Base-by-base conservation (phyloP, 2,113 vertebrate species). In the Oenanthe oenanthe region DNA sequence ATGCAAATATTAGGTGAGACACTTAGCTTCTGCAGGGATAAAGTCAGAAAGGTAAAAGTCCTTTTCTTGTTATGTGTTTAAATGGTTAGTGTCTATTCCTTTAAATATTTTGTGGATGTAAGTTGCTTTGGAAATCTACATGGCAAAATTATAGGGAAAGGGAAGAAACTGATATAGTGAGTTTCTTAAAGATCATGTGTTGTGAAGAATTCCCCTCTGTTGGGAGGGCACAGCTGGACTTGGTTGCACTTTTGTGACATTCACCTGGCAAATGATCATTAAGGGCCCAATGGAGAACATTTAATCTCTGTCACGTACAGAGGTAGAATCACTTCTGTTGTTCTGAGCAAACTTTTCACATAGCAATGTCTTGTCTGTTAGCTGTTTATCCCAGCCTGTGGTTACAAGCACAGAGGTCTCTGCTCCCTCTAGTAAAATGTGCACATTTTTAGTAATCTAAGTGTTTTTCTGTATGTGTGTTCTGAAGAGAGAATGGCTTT, bases 261-360 rank as follows among this genome's bases (percentile, higher is more conserved):
- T 92, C 17, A 71, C 48, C 66, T 75, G 60, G 43, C 48, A 68
- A 12, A 54, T 2, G 9, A n/a, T 57, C 32, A 5, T 62, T 53
- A 40, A 57, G 42, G 58, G 53, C 4, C 18, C 22, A 51, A 2
- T 10, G 40, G 29, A 89, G 36, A 47, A 29, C 17, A 21, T 42
- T 34, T 66, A 28, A 21, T 38, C 31, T 32, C 42, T 60, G 36
- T 77, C 24, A 11, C 0, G 0, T 58, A 22, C 5, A 1, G 2
- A 63, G 11, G 31, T 21, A 61, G n/a, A 89, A 56, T 18, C 13
- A 17, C 2, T 60, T 85, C 17, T 58, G 4, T 34, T 42, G 9
- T 56, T 89, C 15, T 54, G 32, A 68, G 57, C 45, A 73, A 48
- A 24, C 32, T 13, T 62, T 77, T 57, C n/a, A 20, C 0, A 3